Evolutionary conservation across 2,888 invertebrate species (phyloP).

Genomic region (Nysson spinosus): DNA sequence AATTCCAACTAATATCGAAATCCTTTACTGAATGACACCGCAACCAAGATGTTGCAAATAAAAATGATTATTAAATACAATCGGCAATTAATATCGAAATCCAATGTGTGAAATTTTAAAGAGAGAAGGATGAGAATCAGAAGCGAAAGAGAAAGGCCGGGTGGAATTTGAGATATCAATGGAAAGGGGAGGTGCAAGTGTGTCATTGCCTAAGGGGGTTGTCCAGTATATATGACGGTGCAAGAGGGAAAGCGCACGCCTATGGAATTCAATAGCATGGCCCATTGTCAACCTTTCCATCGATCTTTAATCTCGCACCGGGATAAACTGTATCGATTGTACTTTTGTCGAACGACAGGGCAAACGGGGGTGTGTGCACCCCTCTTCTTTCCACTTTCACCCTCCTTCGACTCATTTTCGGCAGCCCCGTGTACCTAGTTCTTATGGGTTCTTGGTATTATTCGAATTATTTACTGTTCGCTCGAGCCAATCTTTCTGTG

Average conservation of each 20-base stretch:
- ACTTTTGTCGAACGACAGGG: slow-evolving; percentile 42
- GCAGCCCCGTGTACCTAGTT: slow-evolving; percentile 21
- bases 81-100: no score
- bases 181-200: slow-evolving; percentile 29
- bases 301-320: slow-evolving; percentile 65
- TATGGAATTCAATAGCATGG: slow-evolving; percentile 51
- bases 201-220: slow-evolving; percentile 42
- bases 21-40: no score
- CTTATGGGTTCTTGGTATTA: slow-evolving; percentile 20
- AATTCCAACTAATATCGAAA: no score
- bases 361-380: not conserved
- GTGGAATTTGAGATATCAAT: not conserved
- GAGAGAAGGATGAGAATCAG: no score
- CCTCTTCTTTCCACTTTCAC: slow-evolving; percentile 3
- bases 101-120: no score
- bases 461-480: no score
- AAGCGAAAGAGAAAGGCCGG: not conserved
- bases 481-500: no score
- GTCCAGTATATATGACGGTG: slow-evolving; percentile 25
- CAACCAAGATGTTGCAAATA: no score
- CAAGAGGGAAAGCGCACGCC: slow-evolving; percentile 57
- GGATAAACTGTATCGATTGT: slow-evolving; percentile 62
- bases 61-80: no score
- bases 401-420: slow-evolving; percentile 27
- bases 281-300: slow-evolving; percentile 62